phyloP scores from a whole-genome alignment of 2,888 invertebrate genomes.

The Cistogaster globosa region DNA sequence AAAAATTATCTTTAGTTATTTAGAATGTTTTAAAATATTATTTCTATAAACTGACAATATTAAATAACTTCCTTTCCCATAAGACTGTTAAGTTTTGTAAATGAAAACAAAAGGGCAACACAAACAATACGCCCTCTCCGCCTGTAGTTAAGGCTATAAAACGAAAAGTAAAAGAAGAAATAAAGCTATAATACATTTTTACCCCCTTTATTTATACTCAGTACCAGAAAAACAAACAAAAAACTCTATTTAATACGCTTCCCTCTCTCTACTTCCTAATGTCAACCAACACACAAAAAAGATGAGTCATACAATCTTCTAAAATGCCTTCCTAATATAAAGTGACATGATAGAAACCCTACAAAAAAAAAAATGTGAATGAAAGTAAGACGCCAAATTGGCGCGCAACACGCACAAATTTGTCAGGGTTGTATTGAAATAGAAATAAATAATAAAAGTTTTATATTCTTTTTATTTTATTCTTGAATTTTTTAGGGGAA shows the following conservation, averaged over 20 bases:
- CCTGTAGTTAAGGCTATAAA: no score
- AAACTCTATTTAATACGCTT: constrained; percentile 4
- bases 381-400: constrained; percentile 61
- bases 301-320: constrained; percentile 36
- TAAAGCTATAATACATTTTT: no score
- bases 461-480: constrained; percentile 7
- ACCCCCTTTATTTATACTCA: no score
- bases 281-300: background rate
- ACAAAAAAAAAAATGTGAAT: constrained; percentile 52
- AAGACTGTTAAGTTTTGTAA: no score
- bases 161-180: no score
- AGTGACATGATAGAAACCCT: constrained; percentile 62
- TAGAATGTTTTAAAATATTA: no score
- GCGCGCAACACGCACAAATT: constrained; percentile 23
- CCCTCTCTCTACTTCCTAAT: background rate
- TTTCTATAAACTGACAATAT: no score
- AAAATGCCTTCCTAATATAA: constrained; percentile 24
- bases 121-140: no score
- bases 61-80: no score
- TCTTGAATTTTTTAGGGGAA: background rate
- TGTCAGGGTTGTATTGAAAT: constrained; percentile 40
- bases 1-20: no score
- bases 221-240: background rate
- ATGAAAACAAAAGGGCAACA: no score
- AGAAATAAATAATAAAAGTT: constrained; percentile 17